Conservation (phyloP, 2,113 vertebrate species). For the Asarcornis scutulata region DNA sequence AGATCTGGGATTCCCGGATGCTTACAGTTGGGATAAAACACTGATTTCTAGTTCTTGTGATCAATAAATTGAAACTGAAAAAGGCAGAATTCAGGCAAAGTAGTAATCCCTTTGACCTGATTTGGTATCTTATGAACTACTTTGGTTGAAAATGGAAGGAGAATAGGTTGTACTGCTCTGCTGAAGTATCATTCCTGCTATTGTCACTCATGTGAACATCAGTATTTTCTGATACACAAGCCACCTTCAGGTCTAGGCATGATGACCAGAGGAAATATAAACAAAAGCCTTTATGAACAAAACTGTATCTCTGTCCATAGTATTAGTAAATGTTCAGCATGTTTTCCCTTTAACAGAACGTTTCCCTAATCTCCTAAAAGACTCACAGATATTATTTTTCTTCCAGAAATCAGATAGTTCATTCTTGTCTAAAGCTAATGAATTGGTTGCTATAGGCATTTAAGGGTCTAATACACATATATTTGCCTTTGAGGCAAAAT, state of each 20-base stretch:
- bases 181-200: neutral
- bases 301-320: neutral
- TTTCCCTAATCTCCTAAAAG: neutral
- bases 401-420: slow-evolving; percentile 14
- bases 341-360: neutral
- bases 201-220: neutral
- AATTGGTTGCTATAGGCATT: neutral
- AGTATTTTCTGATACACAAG: neutral
- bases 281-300: neutral
- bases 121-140: neutral
- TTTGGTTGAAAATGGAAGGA: neutral
- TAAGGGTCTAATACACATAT: neutral
- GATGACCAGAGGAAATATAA: slow-evolving; percentile 1
- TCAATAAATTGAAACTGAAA: slow-evolving; percentile 3
- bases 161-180: neutral
- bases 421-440: neutral
- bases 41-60: neutral
- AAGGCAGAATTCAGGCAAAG: neutral
- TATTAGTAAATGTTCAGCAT: neutral
- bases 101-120: neutral
- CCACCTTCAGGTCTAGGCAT: neutral
- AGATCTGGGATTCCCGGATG: neutral
- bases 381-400: neutral
- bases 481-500: slow-evolving; percentile 30
- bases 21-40: neutral